phyloP scores from a whole-genome alignment of 2,113 vertebrate genomes.

The Dipodomys ordii region DNA sequence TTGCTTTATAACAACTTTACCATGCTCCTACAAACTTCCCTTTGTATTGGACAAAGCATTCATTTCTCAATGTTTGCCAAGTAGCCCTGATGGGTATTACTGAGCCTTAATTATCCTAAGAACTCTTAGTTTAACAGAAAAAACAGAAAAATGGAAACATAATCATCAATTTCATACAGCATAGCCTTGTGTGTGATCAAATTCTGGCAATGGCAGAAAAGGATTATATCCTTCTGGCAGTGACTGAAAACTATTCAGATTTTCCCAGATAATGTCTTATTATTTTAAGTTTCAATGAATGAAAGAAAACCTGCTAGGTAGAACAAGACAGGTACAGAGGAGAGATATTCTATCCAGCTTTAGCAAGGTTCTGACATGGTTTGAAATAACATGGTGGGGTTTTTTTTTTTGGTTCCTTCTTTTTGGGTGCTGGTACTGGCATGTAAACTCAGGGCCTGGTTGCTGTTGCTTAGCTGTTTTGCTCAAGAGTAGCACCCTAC shows the following conservation, averaged over 20 bases:
- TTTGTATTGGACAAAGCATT: background rate
- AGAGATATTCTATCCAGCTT: background rate
- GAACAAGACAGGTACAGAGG: background rate
- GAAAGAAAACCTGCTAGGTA: background rate
- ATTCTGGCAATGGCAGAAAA: background rate
- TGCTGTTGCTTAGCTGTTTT: too few species aligned
- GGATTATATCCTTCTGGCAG: too few species aligned
- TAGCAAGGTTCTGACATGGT: background rate
- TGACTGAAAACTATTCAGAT: background rate
- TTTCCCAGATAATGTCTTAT: constrained; percentile 20
- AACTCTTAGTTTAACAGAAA: background rate
- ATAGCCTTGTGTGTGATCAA: background rate
- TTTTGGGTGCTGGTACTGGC: too few species aligned
- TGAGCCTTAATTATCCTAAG: background rate
- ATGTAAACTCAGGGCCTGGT: too few species aligned
- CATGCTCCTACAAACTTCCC: background rate
- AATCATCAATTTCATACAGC: background rate
- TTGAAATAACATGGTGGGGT: background rate
- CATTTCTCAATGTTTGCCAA: constrained; percentile 28
- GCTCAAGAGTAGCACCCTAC: too few species aligned
- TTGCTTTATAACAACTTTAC: background rate
- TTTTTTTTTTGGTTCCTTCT: too few species aligned
- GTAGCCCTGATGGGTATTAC: background rate
- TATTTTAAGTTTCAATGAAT: background rate
- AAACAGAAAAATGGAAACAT: background rate